phyloP scores from a whole-genome alignment of 2,797 vertebrate genomes.

The Remorina albescens region DNA sequence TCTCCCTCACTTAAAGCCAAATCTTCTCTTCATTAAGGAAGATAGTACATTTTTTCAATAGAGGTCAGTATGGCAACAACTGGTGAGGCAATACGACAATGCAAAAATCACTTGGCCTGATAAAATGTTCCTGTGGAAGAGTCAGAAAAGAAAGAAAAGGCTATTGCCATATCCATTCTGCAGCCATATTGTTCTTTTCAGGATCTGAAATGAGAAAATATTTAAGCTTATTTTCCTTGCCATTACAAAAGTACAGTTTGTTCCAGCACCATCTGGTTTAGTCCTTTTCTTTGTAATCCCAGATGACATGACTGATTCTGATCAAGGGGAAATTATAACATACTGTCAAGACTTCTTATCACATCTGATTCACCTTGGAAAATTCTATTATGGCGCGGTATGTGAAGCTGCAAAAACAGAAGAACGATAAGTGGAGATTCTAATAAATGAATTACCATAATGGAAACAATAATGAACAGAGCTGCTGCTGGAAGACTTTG shows the following conservation, averaged over 20 bases:
- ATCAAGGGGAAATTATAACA: not conserved
- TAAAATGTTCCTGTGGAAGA: not conserved
- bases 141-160: not conserved
- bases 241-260: not conserved
- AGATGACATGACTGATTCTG: not conserved
- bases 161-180: not conserved
- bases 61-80: not conserved
- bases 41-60: constrained; percentile 4
- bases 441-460: not conserved
- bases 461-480: not conserved
- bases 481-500: not conserved
- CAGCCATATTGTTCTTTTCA: not conserved
- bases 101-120: constrained; percentile 11
- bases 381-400: not conserved
- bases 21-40: constrained; percentile 8
- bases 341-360: not conserved
- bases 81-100: constrained; percentile 13
- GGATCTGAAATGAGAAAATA: too few relatives aligned
- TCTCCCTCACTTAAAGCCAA: constrained; percentile 1
- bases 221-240: too few relatives aligned
- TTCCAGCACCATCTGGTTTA: not conserved
- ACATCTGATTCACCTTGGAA: not conserved
- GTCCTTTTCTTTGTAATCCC: not conserved
- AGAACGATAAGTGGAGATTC: not conserved
- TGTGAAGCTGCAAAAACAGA: not conserved